Base-by-base conservation (phyloP, 1,140 invertebrate genomes). In the Drosophila orosa region DNA sequence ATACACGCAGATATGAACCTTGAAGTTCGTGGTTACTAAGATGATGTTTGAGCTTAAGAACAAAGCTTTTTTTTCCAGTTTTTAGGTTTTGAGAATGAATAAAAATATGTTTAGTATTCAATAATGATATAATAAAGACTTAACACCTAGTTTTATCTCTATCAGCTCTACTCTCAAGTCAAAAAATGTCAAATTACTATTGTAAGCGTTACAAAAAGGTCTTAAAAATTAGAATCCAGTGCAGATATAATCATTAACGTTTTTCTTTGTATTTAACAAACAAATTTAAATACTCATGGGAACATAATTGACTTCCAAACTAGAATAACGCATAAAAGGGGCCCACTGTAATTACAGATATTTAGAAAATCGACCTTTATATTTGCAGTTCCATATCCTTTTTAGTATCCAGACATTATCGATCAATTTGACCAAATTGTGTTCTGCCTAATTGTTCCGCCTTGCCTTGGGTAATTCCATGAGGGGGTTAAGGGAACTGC, bases 391-490 rank as follows among this genome's bases (percentile, higher is more conserved):
- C 17, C 6, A 52, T 19, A 31, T 50, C 47, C 47, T 4, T 37
- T 24, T 59, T 25, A 29, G 47, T 42, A 17, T 69, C 65, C 10
- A 3, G 8, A 27, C 19, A 47, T 48, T 71, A 71, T 71, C 40
- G 65, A 62, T 56, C 52, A 56, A 56, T 63, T 56, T 50, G 39
- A 25, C 37, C 58, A 66, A 44, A 66, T 31, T 67, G 61, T n/a
- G 60, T 52, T 52, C 45, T 33, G 45, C 22, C 25, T 68, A 68
- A 68, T 75, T 67, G 74, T 55, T 67, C 33, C 33, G 67, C 50
- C 48, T 52, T 52, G 27, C 17, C 25, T 39, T 44, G 39, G 25
- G 31, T 15, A 31, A 66, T 62, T 25, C 27, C 31, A 39, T 19
- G 19, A 25, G 63, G 56, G 58, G 58, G 58, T 63, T 62, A 65